Conservation (phyloP, 2,113 vertebrate species). For the Lampris megalopsis region DNA sequence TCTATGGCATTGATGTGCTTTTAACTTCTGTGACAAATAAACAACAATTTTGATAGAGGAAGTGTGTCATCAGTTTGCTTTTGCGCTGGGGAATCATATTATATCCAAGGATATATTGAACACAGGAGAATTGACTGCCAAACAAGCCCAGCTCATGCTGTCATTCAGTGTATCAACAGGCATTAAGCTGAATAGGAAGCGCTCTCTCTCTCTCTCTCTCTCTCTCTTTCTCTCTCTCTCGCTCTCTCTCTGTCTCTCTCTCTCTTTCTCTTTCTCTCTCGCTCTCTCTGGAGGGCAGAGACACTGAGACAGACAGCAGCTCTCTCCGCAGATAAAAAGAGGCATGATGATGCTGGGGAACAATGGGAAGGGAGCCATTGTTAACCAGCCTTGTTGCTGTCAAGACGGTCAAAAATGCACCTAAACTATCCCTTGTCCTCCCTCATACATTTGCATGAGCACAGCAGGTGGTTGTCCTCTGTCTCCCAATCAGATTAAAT, state of each 20-base stretch:
- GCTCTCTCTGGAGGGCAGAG: slow-evolving; percentile 48
- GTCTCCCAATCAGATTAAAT: slow-evolving; percentile 41
- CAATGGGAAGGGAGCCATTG: slow-evolving; percentile 61
- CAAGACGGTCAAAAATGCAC: slow-evolving; percentile 26
- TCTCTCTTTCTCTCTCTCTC: slow-evolving; percentile 23
- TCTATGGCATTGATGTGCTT: not conserved
- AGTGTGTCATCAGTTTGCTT: slow-evolving; percentile 5
- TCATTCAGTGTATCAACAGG: slow-evolving; percentile 57
- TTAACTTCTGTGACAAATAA: slow-evolving; percentile 51
- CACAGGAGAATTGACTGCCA: slow-evolving; percentile 47
- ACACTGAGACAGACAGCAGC: slow-evolving; percentile 42
- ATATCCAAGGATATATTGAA: slow-evolving; percentile 58
- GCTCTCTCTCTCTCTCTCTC: slow-evolving; percentile 47
- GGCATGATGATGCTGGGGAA: slow-evolving; percentile 53
- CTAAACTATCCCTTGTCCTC: slow-evolving; percentile 17
- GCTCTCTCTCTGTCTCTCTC: not conserved
- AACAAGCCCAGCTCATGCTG: slow-evolving; percentile 58
- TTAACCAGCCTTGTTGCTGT: slow-evolving; percentile 63
- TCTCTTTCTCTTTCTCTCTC: slow-evolving; percentile 37
- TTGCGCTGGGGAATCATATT: slow-evolving; percentile 56
- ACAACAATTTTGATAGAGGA: slow-evolving; percentile 46
- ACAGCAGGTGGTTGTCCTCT: slow-evolving; percentile 44
- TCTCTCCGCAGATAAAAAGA: slow-evolving; percentile 42
- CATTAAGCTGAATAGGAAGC: slow-evolving; percentile 63
- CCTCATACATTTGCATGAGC: slow-evolving; percentile 53